Evolutionary conservation across 2,113 vertebrate species (phyloP).

Genomic region (Gopherus flavomarginatus): DNA sequence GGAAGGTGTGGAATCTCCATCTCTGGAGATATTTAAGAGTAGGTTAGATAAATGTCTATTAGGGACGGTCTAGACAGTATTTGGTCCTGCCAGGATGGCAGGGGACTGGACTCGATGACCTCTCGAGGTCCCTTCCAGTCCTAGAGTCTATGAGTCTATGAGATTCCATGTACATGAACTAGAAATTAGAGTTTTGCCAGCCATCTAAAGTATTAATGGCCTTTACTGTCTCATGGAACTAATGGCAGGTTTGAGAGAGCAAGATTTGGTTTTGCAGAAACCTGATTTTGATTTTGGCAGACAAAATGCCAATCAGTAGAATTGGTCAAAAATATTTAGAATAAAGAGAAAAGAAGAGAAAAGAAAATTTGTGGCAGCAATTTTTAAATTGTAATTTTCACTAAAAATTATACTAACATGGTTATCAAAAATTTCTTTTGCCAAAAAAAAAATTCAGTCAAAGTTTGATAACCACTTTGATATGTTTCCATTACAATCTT

Average conservation of each 20-base stretch:
- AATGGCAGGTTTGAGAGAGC: neutral
- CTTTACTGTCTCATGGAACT: neutral
- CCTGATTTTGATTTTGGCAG: neutral
- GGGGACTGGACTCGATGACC: too few relatives aligned
- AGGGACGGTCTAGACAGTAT: too few relatives aligned
- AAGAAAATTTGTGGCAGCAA: neutral
- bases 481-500: neutral
- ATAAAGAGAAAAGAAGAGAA: too few relatives aligned
- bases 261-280: neutral
- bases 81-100: too few relatives aligned
- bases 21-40: too few relatives aligned
- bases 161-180: neutral
- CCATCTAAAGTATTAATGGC: neutral
- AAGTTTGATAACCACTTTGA: neutral
- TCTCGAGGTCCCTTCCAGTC: too few relatives aligned
- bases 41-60: too few relatives aligned
- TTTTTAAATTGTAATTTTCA: neutral
- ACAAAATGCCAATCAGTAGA: neutral
- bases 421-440: neutral
- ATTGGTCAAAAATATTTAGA: neutral
- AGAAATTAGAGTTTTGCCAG: conserved; percentile 5
- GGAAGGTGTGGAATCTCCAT: too few relatives aligned
- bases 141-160: too few relatives aligned
- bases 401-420: neutral
- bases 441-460: neutral